phyloP scores from a whole-genome alignment of 2,797 vertebrate genomes.

The Todus mexicanus region DNA sequence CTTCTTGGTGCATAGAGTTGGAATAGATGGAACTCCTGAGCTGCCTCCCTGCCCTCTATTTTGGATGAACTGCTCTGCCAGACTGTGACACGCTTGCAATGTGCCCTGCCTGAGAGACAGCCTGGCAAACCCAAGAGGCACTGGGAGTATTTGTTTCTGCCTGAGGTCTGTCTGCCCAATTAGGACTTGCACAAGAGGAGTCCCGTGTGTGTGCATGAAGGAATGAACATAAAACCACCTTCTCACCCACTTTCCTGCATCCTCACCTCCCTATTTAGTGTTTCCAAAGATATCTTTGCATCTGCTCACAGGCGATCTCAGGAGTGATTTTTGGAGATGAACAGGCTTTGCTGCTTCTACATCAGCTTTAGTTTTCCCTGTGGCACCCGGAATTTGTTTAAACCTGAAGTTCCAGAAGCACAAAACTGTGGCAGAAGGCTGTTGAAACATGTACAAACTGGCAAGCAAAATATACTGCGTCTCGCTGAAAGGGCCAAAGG shows the following conservation, averaged over 20 bases:
- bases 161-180: not conserved
- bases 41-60: not conserved
- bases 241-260: not conserved
- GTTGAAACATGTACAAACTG: slow-evolving; percentile 8
- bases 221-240: not conserved
- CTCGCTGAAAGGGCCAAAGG: not conserved
- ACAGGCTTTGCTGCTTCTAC: slow-evolving; percentile 23
- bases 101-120: not conserved
- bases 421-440: not conserved
- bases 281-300: slow-evolving; percentile 30
- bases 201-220: not conserved
- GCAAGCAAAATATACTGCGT: not conserved
- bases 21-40: not conserved
- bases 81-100: not conserved
- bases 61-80: not conserved
- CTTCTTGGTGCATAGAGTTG: not conserved
- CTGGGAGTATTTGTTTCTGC: not conserved
- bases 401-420: slow-evolving; percentile 16
- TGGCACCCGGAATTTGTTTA: slow-evolving; percentile 41
- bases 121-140: not conserved
- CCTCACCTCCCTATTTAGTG: not conserved
- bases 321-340: not conserved
- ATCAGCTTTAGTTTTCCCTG: not conserved
- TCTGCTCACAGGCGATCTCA: not conserved
- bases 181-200: not conserved